phyloP scores from a whole-genome alignment of 2,888 invertebrate genomes.

The Sabellastarte sp. region DNA sequence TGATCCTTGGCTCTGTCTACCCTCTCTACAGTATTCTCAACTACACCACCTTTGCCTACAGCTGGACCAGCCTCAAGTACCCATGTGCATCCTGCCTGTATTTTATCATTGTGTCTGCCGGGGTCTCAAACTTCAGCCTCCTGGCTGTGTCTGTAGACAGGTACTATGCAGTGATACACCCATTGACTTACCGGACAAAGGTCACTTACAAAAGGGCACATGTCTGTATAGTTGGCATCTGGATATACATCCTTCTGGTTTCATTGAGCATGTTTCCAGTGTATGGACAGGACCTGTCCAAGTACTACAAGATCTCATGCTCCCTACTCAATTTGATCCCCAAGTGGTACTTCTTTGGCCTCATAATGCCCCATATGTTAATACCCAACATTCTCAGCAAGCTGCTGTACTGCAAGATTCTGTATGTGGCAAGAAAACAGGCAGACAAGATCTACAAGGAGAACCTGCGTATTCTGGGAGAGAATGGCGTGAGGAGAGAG shows the following conservation, averaged over 20 bases:
- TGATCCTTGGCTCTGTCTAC: not conserved
- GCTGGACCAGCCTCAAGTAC: not conserved
- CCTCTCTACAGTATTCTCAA: constrained; percentile 1
- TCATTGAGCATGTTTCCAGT: not conserved
- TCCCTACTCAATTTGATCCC: not conserved
- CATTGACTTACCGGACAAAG: not conserved
- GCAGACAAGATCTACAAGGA: not conserved
- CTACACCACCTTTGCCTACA: not conserved
- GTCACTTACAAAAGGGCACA: not conserved
- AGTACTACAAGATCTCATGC: not conserved
- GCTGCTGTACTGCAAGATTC: not conserved
- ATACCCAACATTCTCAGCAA: not conserved
- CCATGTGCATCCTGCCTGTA: not conserved
- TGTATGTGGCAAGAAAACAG: not conserved
- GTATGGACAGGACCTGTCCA: not conserved
- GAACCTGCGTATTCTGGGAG: not conserved
- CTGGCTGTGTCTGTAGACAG: not conserved
- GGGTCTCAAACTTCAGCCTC: not conserved
- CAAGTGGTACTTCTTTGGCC: not conserved
- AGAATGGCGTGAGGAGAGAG: not conserved
- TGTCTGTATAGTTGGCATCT: not conserved
- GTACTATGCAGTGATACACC: not conserved
- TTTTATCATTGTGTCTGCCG: constrained; percentile 2
- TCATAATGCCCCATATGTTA: not conserved
- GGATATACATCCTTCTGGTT: not conserved